Evolutionary conservation across 1,140 invertebrate species (phyloP), one percentile per base, ranked within the genome.

Genomic region (Eupeodes corollae): DNA sequence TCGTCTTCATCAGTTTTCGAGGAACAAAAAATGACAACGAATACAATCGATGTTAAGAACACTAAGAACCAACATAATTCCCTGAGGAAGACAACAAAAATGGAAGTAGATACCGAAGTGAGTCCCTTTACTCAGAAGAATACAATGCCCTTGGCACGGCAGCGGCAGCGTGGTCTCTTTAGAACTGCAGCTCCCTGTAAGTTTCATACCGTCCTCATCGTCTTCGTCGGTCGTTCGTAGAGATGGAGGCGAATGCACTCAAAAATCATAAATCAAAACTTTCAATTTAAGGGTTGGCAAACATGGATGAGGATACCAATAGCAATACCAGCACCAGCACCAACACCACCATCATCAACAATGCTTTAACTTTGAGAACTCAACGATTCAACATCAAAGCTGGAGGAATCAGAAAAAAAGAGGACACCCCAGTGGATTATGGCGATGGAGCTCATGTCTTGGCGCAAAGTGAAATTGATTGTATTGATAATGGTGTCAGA

Each of bases 241-340:
- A 26, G 21, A 26, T 8, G 15, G 26, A 34, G 21, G 1, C 32
- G 31, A 48, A 39, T 44, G 44, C 26, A 38, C 44, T 39, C 31
- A 26, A n/a, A 50, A 37, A 35, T 21, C 21, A 50, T 50, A 50
- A 46, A 46, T 50, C 43, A 50, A 50, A 50, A 46, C 48, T 50
- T 46, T 46, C 38, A 46, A 46, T 35, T 50, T 43, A 18, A 41
- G 35, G 35, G 13, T 37, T n/a, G 5, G 13, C 13, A 14, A n/a
- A 37, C 10, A 16, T 11, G 3, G 15, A 37, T 3, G 21, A 8
- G 8, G 8, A 8, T 5, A 26, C 3, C 3, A 26, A 8, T 26
- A 8, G 8, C 8, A 8, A 26, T 3, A 26, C 21, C 8, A 26
- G 3, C 8, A 26, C 21, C 21, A 26, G 8, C 21, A 26, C 21